A percentile compares a stretch with the other conserved stretches of the same genome.
phyloP scores from a whole-genome alignment of 2,113 vertebrate genomes.

The Hippopotamus amphibius region DNA sequence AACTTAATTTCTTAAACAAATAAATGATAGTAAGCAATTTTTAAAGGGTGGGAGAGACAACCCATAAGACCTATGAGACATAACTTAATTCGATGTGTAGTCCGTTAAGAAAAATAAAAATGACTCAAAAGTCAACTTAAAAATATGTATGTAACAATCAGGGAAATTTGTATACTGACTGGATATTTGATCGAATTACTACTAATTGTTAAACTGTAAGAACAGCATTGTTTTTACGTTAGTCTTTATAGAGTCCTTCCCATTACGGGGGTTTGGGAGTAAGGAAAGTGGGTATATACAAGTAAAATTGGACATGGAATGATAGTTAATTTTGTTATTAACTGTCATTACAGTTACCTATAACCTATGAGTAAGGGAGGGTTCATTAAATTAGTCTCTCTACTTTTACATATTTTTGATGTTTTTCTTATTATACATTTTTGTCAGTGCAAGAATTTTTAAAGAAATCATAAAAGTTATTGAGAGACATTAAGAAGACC shows the following conservation, averaged over 20 bases:
- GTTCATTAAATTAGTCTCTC: background rate
- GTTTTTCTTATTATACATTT: slow-evolving; percentile 25
- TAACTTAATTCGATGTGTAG: background rate
- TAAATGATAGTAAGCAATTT: background rate
- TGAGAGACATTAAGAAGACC: background rate
- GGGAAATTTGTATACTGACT: background rate
- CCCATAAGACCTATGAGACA: background rate
- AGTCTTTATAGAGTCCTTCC: background rate
- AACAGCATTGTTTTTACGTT: background rate
- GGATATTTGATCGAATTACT: background rate
- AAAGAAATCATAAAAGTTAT: background rate
- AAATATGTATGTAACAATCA: background rate
- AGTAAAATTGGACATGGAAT: background rate
- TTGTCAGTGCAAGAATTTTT: background rate
- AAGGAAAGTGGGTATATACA: background rate
- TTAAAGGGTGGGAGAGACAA: no score
- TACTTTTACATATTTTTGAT: background rate
- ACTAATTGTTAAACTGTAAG: background rate
- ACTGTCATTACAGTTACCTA: background rate
- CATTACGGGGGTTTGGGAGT: background rate
- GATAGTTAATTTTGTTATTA: background rate
- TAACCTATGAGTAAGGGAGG: background rate
- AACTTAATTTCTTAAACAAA: background rate
- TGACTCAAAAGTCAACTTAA: background rate
- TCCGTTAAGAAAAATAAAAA: background rate